Conservation (phyloP, 2,113 vertebrate genomes). For the Nyctereutes procyonoides region DNA sequence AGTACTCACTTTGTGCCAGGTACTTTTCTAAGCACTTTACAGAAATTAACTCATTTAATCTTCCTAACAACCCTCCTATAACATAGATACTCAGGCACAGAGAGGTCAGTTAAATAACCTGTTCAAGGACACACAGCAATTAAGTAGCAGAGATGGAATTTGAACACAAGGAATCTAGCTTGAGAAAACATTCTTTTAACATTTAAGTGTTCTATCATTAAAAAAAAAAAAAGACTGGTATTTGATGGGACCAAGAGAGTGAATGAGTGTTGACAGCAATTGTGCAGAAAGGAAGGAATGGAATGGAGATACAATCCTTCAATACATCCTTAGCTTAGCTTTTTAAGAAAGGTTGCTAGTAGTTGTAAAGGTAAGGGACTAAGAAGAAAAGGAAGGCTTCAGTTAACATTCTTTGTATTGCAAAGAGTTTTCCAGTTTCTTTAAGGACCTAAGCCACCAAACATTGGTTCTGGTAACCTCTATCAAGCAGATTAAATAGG, state of each 20-base stretch:
- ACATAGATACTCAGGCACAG: background rate
- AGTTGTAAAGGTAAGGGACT: background rate
- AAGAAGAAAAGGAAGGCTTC: background rate
- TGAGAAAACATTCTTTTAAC: background rate
- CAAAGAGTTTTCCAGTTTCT: background rate
- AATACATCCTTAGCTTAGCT: background rate
- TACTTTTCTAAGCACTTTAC: background rate
- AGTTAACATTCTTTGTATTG: background rate
- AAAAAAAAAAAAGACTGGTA: background rate
- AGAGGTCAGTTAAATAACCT: background rate
- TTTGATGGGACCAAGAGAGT: background rate
- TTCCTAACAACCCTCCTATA: background rate
- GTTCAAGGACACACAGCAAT: background rate
- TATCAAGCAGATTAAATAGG: conserved; percentile 20
- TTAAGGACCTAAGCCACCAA: conserved; percentile 28
- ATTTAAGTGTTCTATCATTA: background rate
- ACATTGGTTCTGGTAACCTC: conserved; percentile 22
- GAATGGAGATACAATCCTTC: background rate
- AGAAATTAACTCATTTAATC: background rate
- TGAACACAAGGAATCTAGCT: background rate
- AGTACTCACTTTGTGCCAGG: background rate
- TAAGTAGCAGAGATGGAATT: background rate
- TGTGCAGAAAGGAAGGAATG: background rate
- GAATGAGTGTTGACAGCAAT: background rate
- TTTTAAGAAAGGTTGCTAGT: background rate